These are phyloP conservation scores for Aphelenchoides fujianensis DNA, from an alignment of 1,140 invertebrate genomes.

Conservation along the genomic window DNA sequence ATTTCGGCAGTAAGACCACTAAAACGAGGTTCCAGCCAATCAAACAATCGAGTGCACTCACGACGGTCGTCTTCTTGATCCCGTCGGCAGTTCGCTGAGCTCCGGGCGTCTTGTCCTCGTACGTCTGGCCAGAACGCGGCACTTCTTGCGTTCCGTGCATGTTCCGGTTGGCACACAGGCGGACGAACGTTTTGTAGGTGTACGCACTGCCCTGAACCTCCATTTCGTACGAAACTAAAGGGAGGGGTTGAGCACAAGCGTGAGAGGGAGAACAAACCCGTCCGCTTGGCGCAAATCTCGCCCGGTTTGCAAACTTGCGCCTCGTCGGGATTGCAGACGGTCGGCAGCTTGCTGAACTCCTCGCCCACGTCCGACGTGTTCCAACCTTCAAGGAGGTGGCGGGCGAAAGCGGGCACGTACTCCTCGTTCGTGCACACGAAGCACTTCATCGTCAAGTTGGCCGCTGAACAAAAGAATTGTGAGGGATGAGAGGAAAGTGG, in stretches of 20 bases:
- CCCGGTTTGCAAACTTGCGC: not conserved
- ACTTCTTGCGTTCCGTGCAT: conserved; percentile 8
- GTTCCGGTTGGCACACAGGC: not conserved
- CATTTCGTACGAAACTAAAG: not conserved
- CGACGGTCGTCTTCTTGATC: not conserved
- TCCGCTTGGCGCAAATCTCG: conserved; percentile 3
- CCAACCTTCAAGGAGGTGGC: not conserved
- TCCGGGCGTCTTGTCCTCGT: not conserved
- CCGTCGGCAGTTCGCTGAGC: not conserved
- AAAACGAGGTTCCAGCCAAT: too few relatives aligned
- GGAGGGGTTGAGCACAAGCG: not conserved
- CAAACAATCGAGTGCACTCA: too few relatives aligned
- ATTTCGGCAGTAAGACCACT: conserved; percentile 13
- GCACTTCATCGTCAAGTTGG: not conserved
- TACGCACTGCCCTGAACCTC: not conserved
- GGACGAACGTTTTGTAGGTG: not conserved
- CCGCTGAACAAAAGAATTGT: not conserved
- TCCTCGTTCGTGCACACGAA: not conserved
- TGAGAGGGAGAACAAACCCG: not conserved
- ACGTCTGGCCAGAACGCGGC: not conserved
- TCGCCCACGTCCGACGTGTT: not conserved
- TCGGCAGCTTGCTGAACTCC: not conserved
- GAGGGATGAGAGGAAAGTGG: not conserved
- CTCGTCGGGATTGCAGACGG: not conserved
- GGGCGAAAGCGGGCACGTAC: not conserved